A percentile compares a stretch with the other conserved stretches of the same genome.
phyloP scores from a whole-genome alignment of 2,797 vertebrate genomes.

The Hoplostethus mediterraneus region DNA sequence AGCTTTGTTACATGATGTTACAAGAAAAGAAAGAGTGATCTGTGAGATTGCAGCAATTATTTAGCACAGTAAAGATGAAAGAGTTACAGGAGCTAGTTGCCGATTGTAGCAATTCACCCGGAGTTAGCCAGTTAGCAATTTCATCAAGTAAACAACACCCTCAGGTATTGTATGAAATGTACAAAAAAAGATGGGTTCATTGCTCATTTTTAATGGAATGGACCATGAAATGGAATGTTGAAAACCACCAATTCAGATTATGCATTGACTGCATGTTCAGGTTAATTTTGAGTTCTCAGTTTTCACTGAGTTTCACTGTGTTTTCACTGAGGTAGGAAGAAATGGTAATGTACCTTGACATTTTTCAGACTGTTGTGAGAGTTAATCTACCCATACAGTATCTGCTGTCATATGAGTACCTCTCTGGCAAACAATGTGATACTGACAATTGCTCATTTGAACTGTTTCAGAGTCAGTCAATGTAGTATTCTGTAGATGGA shows the following conservation, averaged over 20 bases:
- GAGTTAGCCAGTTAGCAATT: background rate
- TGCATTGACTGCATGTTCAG: no score
- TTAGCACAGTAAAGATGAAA: no score
- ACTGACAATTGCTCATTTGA: conserved; percentile 19
- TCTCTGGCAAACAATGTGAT: conserved; percentile 15
- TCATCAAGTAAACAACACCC: background rate
- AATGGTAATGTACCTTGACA: background rate
- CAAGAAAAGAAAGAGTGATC: no score
- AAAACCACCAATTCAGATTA: background rate
- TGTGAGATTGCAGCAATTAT: no score
- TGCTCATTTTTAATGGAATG: background rate
- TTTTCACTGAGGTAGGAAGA: conserved; percentile 2
- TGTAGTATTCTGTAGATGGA: conserved; percentile 28
- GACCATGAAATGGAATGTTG: background rate
- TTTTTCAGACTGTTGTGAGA: conserved; percentile 24
- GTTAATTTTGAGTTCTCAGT: background rate
- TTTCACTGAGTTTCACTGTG: background rate
- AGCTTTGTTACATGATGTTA: no score
- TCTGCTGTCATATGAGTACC: conserved; percentile 27
- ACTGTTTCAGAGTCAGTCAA: conserved; percentile 32
- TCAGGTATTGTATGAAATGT: background rate
- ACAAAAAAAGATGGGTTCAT: conserved; percentile 1
- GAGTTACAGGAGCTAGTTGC: background rate
- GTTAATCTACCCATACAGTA: background rate
- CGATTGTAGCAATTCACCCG: no score